Conservation (phyloP, 2,888 invertebrate species). For the Lottia scabra region DNA sequence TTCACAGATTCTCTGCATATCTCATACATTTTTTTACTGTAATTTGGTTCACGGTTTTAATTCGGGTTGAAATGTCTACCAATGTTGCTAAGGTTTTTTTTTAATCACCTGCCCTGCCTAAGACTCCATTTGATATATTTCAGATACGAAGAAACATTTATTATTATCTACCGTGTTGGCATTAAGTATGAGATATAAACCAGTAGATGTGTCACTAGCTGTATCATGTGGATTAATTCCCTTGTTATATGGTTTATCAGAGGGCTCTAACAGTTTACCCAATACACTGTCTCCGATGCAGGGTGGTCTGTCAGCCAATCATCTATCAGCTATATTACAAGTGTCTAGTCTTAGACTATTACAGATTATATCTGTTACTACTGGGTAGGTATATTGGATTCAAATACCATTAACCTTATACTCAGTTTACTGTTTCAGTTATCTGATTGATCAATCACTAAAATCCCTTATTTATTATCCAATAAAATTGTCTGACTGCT, state of each 20-base stretch:
- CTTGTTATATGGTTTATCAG: conserved; percentile 69
- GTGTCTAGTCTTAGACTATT: conserved; percentile 73
- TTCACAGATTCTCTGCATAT: too few relatives aligned
- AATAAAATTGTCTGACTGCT: too few relatives aligned
- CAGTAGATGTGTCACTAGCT: conserved; percentile 74
- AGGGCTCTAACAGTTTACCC: conserved; percentile 56
- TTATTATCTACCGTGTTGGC: conserved; percentile 73
- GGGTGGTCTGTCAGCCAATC: conserved; percentile 43
- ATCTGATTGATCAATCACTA: too few relatives aligned
- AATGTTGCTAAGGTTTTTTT: too few relatives aligned
- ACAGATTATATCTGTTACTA: conserved; percentile 74
- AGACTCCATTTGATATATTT: neutral
- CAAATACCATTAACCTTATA: too few relatives aligned
- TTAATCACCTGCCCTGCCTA: too few relatives aligned
- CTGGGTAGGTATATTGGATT: conserved; percentile 70
- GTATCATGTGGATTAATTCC: conserved; percentile 73
- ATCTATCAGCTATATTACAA: conserved; percentile 54
- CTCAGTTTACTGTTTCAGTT: too few relatives aligned
- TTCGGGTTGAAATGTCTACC: too few relatives aligned
- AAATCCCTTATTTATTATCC: too few relatives aligned
- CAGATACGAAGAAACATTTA: conserved; percentile 68
- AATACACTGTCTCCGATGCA: conserved; percentile 48
- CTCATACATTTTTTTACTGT: too few relatives aligned
- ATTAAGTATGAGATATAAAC: conserved; percentile 73
- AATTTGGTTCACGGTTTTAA: too few relatives aligned